phyloP scores from a whole-genome alignment of 2,797 vertebrate species.

The Bovichtus variegatus region DNA sequence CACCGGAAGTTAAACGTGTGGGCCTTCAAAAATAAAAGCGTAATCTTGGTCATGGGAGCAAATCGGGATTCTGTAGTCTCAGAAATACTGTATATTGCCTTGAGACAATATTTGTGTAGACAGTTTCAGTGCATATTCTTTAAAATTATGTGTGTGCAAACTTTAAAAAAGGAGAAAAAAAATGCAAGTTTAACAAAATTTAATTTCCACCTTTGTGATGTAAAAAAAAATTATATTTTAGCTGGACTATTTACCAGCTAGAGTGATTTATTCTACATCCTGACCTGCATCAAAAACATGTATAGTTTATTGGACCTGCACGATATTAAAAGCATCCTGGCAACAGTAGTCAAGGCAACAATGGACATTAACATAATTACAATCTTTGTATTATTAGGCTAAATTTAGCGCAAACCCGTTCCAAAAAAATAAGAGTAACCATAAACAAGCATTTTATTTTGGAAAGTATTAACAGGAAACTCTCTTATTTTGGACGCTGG shows the following conservation, averaged over 20 bases:
- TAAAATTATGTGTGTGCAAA: not conserved
- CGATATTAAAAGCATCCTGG: not conserved
- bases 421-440: not conserved
- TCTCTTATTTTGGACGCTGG: not conserved
- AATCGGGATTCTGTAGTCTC: not conserved
- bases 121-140: not conserved
- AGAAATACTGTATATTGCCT: not conserved
- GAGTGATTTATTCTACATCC: too few relatives aligned
- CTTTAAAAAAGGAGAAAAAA: too few relatives aligned
- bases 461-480: constrained; percentile 24
- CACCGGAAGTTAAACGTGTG: constrained; percentile 12
- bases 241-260: too few relatives aligned
- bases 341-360: not conserved
- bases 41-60: not conserved
- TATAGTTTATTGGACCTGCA: too few relatives aligned
- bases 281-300: too few relatives aligned
- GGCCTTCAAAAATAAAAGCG: constrained; percentile 51
- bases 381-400: not conserved
- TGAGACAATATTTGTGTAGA: not conserved
- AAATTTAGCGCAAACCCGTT: not conserved
- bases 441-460: constrained; percentile 36
- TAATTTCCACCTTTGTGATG: too few relatives aligned
- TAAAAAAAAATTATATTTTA: too few relatives aligned
- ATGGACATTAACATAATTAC: not conserved
- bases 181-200: too few relatives aligned